Evolutionary conservation across 2,113 vertebrate genomes (phyloP), one percentile per base, ranked within the genome.

Genomic region (Trogon surrucura): DNA sequence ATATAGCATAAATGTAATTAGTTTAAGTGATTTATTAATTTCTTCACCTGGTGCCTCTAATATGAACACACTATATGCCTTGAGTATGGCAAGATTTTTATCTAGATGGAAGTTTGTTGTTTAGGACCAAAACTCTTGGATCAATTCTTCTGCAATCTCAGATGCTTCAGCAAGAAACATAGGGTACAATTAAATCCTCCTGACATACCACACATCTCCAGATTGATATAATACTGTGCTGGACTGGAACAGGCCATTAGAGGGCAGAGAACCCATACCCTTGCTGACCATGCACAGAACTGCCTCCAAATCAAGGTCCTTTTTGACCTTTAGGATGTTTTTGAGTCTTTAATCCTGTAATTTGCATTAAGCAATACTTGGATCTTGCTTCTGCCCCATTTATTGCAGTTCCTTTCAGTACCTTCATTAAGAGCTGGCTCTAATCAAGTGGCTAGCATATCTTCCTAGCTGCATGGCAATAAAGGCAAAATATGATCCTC

Each of bases 371-470:
- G 34, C 45, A 91, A 65, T 50, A 60, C 53, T 79, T 32, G 3
- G 38, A 75, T 82, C 66, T 72, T 80, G 18, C 47, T 91, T 82
- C 81, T 93, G 58, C 81, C 88, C 45, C 27, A 79, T 72, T 93
- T 82, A 77, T 41, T 78, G n/a, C 72, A 56, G n/a, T 11, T 83
- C 11, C 38, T 95, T 93, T 91, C 73, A 75, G 75, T 91, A 91
- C 53, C 69, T 75, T 84, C 83, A 93, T 92, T 92, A 89, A 91
- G 93, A 81, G 65, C 51, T 48, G 27, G 4, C 80, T 95, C 30
- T 73, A 83, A 82, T 88, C 85, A 87, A 95, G 75, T 34, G 7
- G n/a, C 41, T 72, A 62, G 53, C 50, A 22, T 51, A 57, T 71
- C 71, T 88, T 93, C 56, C 77, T 32, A 82, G 77, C 20, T 90